phyloP scores from a whole-genome alignment of 2,113 vertebrate species.

The Chroicocephalus ridibundus region DNA sequence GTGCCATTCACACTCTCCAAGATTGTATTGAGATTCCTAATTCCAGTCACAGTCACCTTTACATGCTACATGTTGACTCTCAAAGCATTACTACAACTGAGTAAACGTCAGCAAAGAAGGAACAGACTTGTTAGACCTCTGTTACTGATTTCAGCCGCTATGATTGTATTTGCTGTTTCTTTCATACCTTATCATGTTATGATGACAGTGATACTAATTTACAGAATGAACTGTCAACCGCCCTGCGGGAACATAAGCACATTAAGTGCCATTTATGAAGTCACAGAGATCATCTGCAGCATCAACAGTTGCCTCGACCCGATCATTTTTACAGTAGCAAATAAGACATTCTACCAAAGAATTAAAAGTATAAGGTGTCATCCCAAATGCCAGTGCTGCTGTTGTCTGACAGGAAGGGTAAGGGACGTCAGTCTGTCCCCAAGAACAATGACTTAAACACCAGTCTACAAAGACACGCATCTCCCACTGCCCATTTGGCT shows the following conservation, averaged over 20 bases:
- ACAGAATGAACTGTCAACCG: slow-evolving; percentile 56
- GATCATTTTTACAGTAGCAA: slow-evolving; percentile 78
- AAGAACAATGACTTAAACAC: slow-evolving; percentile 1
- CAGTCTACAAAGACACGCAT: background rate
- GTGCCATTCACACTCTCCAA: slow-evolving; percentile 61
- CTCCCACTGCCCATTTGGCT: background rate
- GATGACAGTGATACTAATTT: slow-evolving; percentile 70
- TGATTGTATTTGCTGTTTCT: slow-evolving; percentile 76
- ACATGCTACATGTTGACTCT: slow-evolving; percentile 71
- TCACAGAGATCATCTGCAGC: slow-evolving; percentile 77
- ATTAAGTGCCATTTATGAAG: slow-evolving; percentile 67
- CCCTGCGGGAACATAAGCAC: slow-evolving; percentile 32
- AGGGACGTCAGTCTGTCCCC: background rate
- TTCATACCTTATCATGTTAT: slow-evolving; percentile 79
- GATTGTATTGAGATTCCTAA: slow-evolving; percentile 69
- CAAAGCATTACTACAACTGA: slow-evolving; percentile 61
- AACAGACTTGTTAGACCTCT: slow-evolving; percentile 67
- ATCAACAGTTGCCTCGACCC: slow-evolving; percentile 81
- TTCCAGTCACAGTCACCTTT: slow-evolving; percentile 73
- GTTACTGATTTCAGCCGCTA: slow-evolving; percentile 70
- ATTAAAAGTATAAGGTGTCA: slow-evolving; percentile 25
- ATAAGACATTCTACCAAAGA: slow-evolving; percentile 70
- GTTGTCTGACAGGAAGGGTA: background rate
- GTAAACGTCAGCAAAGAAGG: slow-evolving; percentile 12
- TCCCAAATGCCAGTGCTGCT: background rate